Conservation (phyloP, 2,888 invertebrate genomes). For the Himalopsyche anomala region DNA sequence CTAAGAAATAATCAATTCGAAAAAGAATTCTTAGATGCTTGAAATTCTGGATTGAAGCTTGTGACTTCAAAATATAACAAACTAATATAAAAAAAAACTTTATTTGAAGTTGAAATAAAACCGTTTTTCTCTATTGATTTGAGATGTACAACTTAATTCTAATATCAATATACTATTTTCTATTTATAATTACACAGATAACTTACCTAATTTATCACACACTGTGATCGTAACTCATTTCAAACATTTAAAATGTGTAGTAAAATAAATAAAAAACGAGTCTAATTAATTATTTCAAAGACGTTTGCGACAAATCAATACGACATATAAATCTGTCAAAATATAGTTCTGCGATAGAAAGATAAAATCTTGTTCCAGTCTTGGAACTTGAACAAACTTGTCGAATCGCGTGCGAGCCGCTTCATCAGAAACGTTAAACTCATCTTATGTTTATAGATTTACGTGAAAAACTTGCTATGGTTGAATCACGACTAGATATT, state of each 20-base stretch:
- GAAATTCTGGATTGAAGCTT: too few species aligned
- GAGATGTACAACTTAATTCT: too few species aligned
- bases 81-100: too few species aligned
- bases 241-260: not conserved
- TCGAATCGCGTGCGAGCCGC: constrained; percentile 24
- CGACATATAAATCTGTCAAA: constrained; percentile 46
- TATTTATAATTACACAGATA: too few species aligned
- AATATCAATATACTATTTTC: too few species aligned
- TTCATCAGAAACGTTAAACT: not conserved
- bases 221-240: too few species aligned
- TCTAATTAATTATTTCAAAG: not conserved
- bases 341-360: constrained; percentile 6
- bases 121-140: too few species aligned
- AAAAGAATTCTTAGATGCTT: too few species aligned
- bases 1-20: too few species aligned
- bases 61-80: too few species aligned
- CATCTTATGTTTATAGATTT: not conserved
- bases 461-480: not conserved
- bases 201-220: too few species aligned
- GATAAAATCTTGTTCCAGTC: constrained; percentile 28
- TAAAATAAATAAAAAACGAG: not conserved
- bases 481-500: not conserved
- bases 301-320: constrained; percentile 45
- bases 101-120: too few species aligned
- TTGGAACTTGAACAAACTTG: not conserved